A percentile compares a stretch with the other conserved stretches of the same genome.
Evolutionary conservation across 2,797 vertebrate genomes (phyloP).

Genomic region (Vultur gryphus): DNA sequence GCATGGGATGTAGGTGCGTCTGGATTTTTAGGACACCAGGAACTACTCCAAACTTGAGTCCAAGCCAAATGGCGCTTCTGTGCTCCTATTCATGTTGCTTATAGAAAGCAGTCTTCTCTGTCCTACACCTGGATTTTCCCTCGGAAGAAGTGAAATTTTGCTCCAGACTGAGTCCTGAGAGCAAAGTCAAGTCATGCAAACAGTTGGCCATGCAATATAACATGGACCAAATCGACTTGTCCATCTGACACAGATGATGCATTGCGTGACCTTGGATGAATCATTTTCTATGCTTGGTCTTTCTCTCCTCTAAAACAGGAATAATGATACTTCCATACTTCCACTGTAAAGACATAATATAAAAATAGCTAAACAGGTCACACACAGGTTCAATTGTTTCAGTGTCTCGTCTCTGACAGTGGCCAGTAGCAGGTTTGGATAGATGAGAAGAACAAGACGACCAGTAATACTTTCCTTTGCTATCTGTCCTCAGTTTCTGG

Average conservation of each 20-base stretch:
- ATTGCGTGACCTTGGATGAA: neutral
- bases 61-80: neutral
- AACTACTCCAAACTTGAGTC: neutral
- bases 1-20: fast-evolving
- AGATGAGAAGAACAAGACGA: neutral
- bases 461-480: neutral
- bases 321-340: neutral
- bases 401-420: neutral
- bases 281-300: neutral
- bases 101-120: neutral
- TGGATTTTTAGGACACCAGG: neutral
- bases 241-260: neutral
- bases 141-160: neutral
- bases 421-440: neutral
- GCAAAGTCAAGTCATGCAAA: neutral
- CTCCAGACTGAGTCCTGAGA: neutral
- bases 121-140: neutral
- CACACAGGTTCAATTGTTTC: neutral
- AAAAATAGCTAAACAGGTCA: neutral
- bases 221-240: neutral
- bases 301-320: neutral
- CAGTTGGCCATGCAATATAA: neutral
- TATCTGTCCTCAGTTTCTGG: neutral
- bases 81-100: neutral
- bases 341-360: neutral